Conservation (phyloP, 2,113 vertebrate genomes). For the Pavo muticus region DNA sequence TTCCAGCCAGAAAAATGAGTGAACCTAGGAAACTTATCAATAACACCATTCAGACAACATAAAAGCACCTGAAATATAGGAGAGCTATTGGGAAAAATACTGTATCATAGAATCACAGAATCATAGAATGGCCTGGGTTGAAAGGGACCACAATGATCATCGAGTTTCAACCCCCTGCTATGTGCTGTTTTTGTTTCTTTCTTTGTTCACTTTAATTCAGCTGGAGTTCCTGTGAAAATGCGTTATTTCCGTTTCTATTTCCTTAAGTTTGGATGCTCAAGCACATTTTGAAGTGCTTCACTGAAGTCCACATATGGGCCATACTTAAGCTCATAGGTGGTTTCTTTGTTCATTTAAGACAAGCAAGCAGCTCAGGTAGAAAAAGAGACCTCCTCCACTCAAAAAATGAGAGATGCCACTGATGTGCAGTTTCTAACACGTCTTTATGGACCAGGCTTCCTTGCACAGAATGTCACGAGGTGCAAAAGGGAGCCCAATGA, state of each 20-base stretch:
- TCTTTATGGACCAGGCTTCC: neutral
- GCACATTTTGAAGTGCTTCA: neutral
- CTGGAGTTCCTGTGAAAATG: neutral
- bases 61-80: neutral
- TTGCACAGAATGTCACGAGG: neutral
- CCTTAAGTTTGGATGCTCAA: neutral
- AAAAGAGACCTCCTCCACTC: neutral
- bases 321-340: neutral
- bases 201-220: neutral
- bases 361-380: neutral
- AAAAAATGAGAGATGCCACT: neutral
- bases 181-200: neutral
- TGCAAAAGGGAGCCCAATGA: neutral
- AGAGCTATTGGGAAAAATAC: neutral
- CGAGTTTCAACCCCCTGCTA: no score
- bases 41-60: neutral
- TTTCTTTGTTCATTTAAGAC: neutral
- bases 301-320: fast-evolving
- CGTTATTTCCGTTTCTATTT: neutral
- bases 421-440: neutral
- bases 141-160: no score
- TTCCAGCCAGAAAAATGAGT: neutral
- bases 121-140: no score
- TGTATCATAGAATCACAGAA: neutral
- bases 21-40: neutral